These are phyloP conservation scores for Cariama cristata DNA, from an alignment of 2,113 vertebrate species.

Conservation along the genomic window DNA sequence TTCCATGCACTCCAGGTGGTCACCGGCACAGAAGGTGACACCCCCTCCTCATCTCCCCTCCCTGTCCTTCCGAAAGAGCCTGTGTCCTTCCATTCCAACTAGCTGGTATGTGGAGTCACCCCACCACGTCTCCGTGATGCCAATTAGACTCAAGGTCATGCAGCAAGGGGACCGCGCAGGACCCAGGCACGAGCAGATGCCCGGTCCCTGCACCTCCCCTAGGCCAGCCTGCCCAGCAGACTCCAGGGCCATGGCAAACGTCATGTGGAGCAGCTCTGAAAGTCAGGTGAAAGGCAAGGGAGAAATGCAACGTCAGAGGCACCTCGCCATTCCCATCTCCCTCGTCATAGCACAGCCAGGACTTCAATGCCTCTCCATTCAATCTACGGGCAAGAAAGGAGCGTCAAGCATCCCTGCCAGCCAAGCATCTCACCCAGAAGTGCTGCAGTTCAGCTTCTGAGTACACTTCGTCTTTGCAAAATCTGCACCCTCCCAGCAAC, in stretches of 20 bases:
- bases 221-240: fast-evolving
- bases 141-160: not conserved
- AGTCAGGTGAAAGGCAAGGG: not conserved
- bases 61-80: too few species aligned
- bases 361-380: not conserved
- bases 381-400: not conserved
- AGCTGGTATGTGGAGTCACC: too few species aligned
- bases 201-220: not conserved
- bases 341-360: not conserved
- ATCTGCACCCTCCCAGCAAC: not conserved
- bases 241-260: not conserved
- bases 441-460: not conserved
- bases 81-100: too few species aligned
- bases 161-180: not conserved
- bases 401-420: not conserved
- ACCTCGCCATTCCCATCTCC: fast-evolving
- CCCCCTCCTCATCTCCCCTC: too few species aligned
- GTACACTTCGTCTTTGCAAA: not conserved
- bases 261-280: not conserved
- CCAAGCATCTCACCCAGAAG: not conserved
- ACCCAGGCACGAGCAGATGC: not conserved
- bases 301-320: not conserved
- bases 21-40: too few species aligned
- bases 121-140: too few species aligned
- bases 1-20: too few species aligned